Evolutionary conservation across 2,113 vertebrate species (phyloP), one percentile per base, ranked within the genome.

Genomic region (Carlito syrichta): DNA sequence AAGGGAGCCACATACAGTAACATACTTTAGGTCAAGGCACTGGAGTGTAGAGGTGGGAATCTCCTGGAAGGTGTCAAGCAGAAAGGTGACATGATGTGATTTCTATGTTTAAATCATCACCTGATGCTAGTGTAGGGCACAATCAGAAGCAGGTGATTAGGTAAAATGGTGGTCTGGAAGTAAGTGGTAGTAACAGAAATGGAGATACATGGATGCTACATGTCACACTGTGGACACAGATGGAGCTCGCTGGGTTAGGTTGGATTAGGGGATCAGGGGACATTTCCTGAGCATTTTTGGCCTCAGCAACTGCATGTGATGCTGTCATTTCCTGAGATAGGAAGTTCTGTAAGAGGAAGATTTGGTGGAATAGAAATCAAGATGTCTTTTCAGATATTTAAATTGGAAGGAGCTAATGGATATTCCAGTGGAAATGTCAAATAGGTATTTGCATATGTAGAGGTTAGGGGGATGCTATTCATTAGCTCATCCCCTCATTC

Each of bases 361-460:
- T 82, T 56, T 82, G 45, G 73, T 30, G 30, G n/a, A 81, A 77
- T 89, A 22, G 11, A 83, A 48, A 69, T 52, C n/a, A 66, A 91
- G 62, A 68, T 6, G 3, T n/a, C 20, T 45, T 96, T 82, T 22
- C 20, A 16, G 5, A n/a, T 50, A 79, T 19, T 71, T 91, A 68
- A 81, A 20, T 91, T 66, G 81, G 20, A 62, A 77, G n/a, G 66
- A 69, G 58, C 52, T 76, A 81, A 43, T 50, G 35, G 14, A 50
- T 89, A 78, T 35, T 84, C 25, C 32, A 85, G 38, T 79, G 48
- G 30, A 93, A 89, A 93, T 77, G 45, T 89, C 76, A 95, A 79
- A 27, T 63, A 56, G 43, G 10, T 14, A 27, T 95, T 74, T 63
- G 25, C 68, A 43, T 68, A 69, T 40, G 43, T 3, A 73, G 38